Evolutionary conservation across 1,140 invertebrate species (phyloP), one percentile per base, ranked within the genome.

Genomic region (Brachionus calyciflorus): DNA sequence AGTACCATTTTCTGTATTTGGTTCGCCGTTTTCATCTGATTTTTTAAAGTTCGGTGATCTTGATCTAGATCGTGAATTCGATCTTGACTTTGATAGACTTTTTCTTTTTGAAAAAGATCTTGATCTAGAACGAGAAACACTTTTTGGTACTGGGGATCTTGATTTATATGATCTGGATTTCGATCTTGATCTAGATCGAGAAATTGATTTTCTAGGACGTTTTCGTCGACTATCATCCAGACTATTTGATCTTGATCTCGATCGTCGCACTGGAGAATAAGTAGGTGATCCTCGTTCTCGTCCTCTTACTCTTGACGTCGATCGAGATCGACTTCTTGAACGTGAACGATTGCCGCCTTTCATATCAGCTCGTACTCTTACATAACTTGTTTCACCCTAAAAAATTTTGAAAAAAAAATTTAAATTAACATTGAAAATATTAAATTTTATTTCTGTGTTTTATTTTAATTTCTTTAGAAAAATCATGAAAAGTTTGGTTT

Each of bases 211-310:
- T 48, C n/a, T 48, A 0, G 24, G 26, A 17, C 48, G 24, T 44
- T 70, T 70, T 9, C 65, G n/a, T 46, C 65, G 28, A n/a, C 37
- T 46, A 6, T 44, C 65, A 19, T 70, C 65, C n/a, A n/a, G 3
- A 14, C 69, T 73, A 12, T n/a, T 21, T 19, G 77, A 78, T 40
- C 77, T 24, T 1, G 77, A 78, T n/a, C 60, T 41, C 10, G 60
- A 65, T 1, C 60, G 37, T 9, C 37, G 30, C 51, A 51, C 51
- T 5, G 46, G 46, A 9, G 49, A 73, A 17, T 73, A 73, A n/a
- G 46, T 53, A 2, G 46, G 46, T 12, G 30, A 49, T 19, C 30
- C 49, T 24, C 44, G 17, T 49, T 75, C 48, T 14, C 49, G 37
- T 10, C 30, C n/a, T 5, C 51, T 30, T 5, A 24, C 3, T 21